These are phyloP conservation scores for Hirtodrosophila alboralis DNA, from an alignment of 2,888 invertebrate species.

Conservation along the genomic window DNA sequence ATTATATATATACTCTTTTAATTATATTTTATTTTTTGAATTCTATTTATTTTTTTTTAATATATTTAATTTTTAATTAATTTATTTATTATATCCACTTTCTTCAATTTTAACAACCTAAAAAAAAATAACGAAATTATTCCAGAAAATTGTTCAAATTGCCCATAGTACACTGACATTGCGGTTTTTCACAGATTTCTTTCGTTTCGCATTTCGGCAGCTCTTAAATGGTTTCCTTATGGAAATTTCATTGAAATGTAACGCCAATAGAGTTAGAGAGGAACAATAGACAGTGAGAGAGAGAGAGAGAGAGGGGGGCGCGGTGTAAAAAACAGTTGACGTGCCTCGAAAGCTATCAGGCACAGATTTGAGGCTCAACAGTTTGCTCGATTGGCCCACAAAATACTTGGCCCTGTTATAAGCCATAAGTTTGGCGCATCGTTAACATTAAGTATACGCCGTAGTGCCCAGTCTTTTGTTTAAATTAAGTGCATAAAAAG, in stretches of 20 bases:
- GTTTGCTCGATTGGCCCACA: conserved; percentile 29
- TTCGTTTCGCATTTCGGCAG: conserved; percentile 57
- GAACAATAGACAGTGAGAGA: conserved; percentile 22
- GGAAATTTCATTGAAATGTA: conserved; percentile 77
- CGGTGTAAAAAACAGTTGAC: neutral
- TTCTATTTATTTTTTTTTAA: no score
- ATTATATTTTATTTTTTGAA: no score
- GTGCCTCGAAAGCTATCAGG: conserved; percentile 61
- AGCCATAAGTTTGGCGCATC: conserved; percentile 30
- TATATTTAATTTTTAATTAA: no score
- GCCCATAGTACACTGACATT: conserved; percentile 48
- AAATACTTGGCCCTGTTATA: conserved; percentile 32
- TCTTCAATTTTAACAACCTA: no score
- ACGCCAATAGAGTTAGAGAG: no score
- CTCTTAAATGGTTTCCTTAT: conserved; percentile 77
- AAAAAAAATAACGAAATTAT: no score
- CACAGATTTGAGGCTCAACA: conserved; percentile 69
- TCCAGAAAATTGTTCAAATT: no score
- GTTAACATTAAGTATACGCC: conserved; percentile 27
- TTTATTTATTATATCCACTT: no score
- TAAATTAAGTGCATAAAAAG: conserved; percentile 9
- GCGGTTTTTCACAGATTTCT: conserved; percentile 64
- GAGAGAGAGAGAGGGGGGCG: neutral
- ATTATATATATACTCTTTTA: no score
- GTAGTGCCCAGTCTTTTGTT: conserved; percentile 1